phyloP scores from a whole-genome alignment of 2,113 vertebrate genomes.

The Carassius carassius region DNA sequence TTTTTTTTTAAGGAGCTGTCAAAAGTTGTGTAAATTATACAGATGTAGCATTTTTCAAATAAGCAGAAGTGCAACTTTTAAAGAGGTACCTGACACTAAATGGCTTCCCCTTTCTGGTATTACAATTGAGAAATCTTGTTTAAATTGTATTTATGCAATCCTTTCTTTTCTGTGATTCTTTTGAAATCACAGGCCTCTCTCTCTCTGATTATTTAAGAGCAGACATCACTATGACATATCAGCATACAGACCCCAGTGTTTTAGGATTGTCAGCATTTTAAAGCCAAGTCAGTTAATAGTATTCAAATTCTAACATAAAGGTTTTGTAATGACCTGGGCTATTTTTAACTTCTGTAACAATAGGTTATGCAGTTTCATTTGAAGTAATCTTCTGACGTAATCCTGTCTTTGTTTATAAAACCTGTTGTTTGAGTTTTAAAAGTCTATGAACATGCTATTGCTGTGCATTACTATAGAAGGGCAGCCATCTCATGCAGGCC shows the following conservation, averaged over 20 bases:
- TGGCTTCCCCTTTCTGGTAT: background rate
- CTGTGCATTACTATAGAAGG: background rate
- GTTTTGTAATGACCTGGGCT: background rate
- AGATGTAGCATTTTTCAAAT: background rate
- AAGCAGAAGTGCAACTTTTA: constrained; percentile 21
- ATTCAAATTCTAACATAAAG: background rate
- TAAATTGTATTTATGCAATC: background rate
- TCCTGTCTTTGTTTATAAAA: background rate
- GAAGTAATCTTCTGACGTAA: background rate
- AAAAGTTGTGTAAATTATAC: background rate
- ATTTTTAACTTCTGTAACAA: background rate
- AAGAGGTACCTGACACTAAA: background rate
- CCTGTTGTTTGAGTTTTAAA: constrained; percentile 6
- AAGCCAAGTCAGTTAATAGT: background rate
- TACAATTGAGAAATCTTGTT: background rate
- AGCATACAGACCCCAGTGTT: background rate
- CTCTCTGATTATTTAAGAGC: background rate
- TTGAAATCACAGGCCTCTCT: background rate
- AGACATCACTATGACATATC: background rate
- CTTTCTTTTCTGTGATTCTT: background rate
- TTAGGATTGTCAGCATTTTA: background rate
- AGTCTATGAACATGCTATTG: background rate
- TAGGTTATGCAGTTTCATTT: constrained; percentile 10
- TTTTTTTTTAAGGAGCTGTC: background rate
- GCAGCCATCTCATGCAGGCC: background rate